Base-by-base conservation (phyloP, 2,888 invertebrate species). In the Pollenia amentaria region DNA sequence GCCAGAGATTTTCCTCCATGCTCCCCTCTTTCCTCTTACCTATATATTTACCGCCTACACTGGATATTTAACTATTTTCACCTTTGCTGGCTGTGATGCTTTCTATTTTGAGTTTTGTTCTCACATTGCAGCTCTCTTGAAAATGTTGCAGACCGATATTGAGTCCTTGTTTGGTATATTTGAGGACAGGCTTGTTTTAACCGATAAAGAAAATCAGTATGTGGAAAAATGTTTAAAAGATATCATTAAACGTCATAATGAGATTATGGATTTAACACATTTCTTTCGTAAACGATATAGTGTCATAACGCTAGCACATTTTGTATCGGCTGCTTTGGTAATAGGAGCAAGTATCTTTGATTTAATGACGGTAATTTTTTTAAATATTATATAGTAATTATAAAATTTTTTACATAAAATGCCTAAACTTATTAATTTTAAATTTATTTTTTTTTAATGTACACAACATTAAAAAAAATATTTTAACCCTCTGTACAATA, bases 61-160 rank as follows among this genome's bases (percentile, higher is more conserved):
- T 0, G 92, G 90, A 0, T 91, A 90, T 69, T 87, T 91, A 14
- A 91, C 91, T 18, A 88, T 91, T 62, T 91, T 91, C 11, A 91
- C 90, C 89, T 91, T 91, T 57, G 89, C 89, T 7, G 91, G 91
- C 81, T 91, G 90, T 18, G 91, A 91, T 83, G 89, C 90, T 1
- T 91, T 91, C 40, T 91, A 91, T 62, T 91, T 91, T 85, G 92
- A 92, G 85, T 92, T 89, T 82, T 91, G 91, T 42, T 84, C 88
- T 0, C 85, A 91, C 38, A 87, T 88, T 4, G 88, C 89, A 0
- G 88, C 89, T 0, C 87, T 91, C 2, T 88, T 91, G 12, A 82
- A 89, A 14, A 69, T 88, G 7, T 60, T 92, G 1, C 88, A 90
- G 16, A 18, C 55, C 7, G 91, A 91, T 60, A 73, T 89, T 11